Base-by-base conservation (phyloP, 2,888 invertebrate genomes). In the Drepana falcataria region DNA sequence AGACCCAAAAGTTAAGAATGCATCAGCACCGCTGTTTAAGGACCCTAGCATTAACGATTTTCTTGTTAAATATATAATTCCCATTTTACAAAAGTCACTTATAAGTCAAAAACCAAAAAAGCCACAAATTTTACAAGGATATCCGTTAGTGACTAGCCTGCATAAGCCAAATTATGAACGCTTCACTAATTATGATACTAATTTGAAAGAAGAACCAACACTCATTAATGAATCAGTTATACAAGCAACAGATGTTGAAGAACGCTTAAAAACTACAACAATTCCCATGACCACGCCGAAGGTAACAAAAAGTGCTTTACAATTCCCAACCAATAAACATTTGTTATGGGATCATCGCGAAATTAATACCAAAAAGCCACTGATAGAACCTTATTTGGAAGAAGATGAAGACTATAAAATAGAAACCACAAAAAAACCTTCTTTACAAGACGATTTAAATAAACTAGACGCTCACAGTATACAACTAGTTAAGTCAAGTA, bases 331-430 rank as follows among this genome's bases (percentile, higher is more conserved):
- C 3, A 9, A 44, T 9, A 44, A 44, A 9, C 9, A 44, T 44
- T 9, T 9, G 3, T 44, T 44, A 9, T 44, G 44, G 44, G 44
- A 44, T 9, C 9, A 44, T 44, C 44, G 9, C 2, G 4, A 37
- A 41, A 48, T 1, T 7, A 51, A 37, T 35, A 51, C 5, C 35
- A 48, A 35, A 51, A 48, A 48, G 37, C 47, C 34, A 48, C 2
- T 49, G 34, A 53, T 48, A 2, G 4, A 53, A 35, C 63, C 67
- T 21, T 49, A 61, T n/a, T 55, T 55, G 6, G 64, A 49, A 48
- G 64, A 64, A 34, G 56, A 67, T 6, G 65, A 66, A 3, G 66
- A 70, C 37, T 66, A 72, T 35, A 60, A 73, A 47, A 59, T 64
- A 52, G 4, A 51, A 6, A 57, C 55, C 5, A 66, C 52, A 37